Base-by-base conservation (phyloP, 2,797 vertebrate species). In the Poeciliopsis presidionis region DNA sequence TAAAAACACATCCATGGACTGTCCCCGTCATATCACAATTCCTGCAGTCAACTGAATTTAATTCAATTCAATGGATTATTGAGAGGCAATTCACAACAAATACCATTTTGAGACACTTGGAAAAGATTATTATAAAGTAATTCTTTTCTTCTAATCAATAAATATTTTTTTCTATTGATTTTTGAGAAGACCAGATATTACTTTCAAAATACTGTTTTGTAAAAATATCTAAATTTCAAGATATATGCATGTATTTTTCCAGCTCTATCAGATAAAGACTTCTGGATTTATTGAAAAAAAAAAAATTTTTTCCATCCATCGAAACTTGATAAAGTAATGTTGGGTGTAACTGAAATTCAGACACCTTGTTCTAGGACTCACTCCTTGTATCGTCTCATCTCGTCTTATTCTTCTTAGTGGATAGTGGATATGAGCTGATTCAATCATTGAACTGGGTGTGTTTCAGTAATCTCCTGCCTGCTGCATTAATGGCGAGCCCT, bases 381-480 rank as follows among this genome's bases (percentile, higher is more conserved):
- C 20, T n/a, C 12, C 20, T 41, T 70, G 22, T 41, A 16, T 7
- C 20, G n/a, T 39, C 73, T 74, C 28, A 14, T 30, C 78, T 22
- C 47, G 11, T 74, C 16, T 18, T 13, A 49, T 9, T 74, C 18
- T 12, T 30, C 12, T n/a, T 47, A 39, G 20, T 46, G 22, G 2
- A 57, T 20, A 39, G 25, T 33, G n/a, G 3, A 59, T 20, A 36
- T 7, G 25, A 71, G 55, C 3, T 76, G 73, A 87, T 87, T 86
- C 14, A 85, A 70, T 87, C 86, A 86, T 74, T 83, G 71, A 63
- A 81, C 86, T 73, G 81, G 91, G 92, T 71, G 91, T 92, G 91
- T 84, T 88, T 69, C 51, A 61, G 28, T 77, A 79, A 72, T 55
- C 75, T 72, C 70, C 11, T 75, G 79, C 11, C 47, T 67, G 75